Evolutionary conservation across 2,888 invertebrate genomes (phyloP).

Genomic region (Poecilus cupreus): DNA sequence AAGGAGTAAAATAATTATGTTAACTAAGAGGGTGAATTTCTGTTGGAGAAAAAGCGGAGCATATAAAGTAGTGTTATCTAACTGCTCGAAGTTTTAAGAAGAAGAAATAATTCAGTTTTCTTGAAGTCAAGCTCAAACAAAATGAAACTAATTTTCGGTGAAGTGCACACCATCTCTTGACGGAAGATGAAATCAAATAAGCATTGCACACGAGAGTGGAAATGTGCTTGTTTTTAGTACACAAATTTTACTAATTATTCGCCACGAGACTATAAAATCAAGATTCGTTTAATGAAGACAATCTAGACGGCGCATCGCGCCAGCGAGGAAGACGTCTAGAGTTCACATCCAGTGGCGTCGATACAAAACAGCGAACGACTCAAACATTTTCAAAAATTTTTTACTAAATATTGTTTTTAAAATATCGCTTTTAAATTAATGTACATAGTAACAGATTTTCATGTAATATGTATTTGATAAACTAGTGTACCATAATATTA

Average conservation of each 20-base stretch:
- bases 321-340: neutral
- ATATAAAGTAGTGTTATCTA: neutral
- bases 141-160: constrained; percentile 28
- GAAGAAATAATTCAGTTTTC: neutral
- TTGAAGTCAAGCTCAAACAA: neutral
- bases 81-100: neutral
- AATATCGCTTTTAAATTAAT: too few species aligned
- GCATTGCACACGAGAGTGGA: constrained; percentile 13
- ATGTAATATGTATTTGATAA: too few species aligned
- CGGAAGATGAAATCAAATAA: constrained; percentile 16
- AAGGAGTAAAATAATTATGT: too few species aligned
- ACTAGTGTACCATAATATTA: too few species aligned
- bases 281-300: constrained; percentile 46
- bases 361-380: too few species aligned
- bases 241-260: constrained; percentile 49
- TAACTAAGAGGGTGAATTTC: too few species aligned
- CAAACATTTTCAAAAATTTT: too few species aligned
- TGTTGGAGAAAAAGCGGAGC: too few species aligned
- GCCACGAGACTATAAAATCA: constrained; percentile 49
- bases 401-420: too few species aligned
- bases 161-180: neutral
- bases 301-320: neutral
- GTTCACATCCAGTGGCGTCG: neutral
- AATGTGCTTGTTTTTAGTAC: constrained; percentile 33
- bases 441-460: too few species aligned